Evolutionary conservation across 35 echinoderm and acorn worm genomes (phyloP).

Genomic region (Strongylocentrotus purpuratus): DNA sequence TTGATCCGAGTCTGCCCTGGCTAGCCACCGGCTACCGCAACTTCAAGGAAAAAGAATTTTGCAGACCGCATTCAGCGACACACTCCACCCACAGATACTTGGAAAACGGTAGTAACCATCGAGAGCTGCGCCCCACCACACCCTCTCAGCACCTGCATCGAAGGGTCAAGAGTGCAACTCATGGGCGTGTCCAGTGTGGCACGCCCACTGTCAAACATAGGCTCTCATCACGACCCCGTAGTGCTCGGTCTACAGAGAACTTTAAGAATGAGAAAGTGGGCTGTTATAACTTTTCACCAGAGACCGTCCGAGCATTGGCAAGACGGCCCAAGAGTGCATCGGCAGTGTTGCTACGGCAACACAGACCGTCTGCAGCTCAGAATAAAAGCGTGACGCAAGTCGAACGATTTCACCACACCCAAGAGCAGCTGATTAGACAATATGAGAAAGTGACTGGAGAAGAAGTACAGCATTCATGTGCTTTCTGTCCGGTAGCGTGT

Average conservation of each 20-base stretch:
- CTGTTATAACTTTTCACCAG: constrained; percentile 7
- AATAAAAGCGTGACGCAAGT: constrained; percentile 76
- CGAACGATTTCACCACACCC: constrained; percentile 57
- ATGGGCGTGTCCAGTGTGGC: not conserved
- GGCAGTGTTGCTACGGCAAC: constrained; percentile 51
- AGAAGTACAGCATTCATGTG: constrained; percentile 63
- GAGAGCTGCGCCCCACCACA: constrained; percentile 31
- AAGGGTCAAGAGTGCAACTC: constrained; percentile 76
- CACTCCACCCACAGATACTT: constrained; percentile 48
- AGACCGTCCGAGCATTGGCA: not conserved
- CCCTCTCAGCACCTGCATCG: constrained; percentile 57
- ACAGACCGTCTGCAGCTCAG: constrained; percentile 64
- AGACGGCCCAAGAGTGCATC: constrained; percentile 50
- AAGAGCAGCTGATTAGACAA: constrained; percentile 47
- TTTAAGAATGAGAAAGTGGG: constrained; percentile 20
- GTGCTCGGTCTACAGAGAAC: not conserved
- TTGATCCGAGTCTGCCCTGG: constrained; percentile 89
- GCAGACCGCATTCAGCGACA: constrained; percentile 47
- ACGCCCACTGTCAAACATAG: not conserved
- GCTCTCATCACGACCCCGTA: not conserved
- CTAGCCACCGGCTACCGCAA: constrained; percentile 86
- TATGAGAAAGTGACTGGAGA: constrained; percentile 55
- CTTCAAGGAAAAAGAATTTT: constrained; percentile 73
- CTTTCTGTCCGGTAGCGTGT: constrained; percentile 90
- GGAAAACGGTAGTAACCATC: constrained; percentile 40